Evolutionary conservation across 2,888 invertebrate species (phyloP).

Genomic region (Brachyptera putata): DNA sequence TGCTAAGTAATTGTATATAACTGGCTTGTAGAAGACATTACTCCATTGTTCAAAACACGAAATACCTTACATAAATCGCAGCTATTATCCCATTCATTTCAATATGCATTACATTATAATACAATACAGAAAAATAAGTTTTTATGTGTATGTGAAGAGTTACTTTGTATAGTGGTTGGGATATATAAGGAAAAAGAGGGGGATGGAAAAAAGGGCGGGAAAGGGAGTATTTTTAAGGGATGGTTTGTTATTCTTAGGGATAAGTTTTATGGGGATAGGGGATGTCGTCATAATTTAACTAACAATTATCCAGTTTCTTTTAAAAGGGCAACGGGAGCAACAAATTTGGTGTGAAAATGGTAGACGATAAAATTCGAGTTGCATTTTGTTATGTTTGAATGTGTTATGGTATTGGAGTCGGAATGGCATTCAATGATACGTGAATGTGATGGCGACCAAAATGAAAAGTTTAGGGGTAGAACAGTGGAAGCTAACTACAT

Average conservation of each 20-base stretch:
- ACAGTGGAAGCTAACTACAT: too few relatives aligned
- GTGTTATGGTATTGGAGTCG: not conserved
- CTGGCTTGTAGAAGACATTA: not conserved
- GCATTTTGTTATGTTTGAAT: not conserved
- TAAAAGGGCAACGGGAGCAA: constrained; percentile 10
- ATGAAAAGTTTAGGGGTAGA: too few relatives aligned
- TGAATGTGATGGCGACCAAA: too few relatives aligned
- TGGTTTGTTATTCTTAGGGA: not conserved
- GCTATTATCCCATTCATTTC: constrained; percentile 18
- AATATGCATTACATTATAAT: too few relatives aligned
- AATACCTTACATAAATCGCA: constrained; percentile 6
- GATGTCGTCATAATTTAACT: constrained; percentile 16
- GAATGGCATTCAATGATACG: not conserved
- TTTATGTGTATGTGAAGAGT: too few relatives aligned
- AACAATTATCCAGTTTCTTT: constrained; percentile 18
- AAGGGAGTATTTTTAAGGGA: not conserved
- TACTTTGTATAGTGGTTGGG: too few relatives aligned
- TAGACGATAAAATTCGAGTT: not conserved
- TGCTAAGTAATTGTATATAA: constrained; percentile 7
- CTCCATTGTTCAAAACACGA: not conserved
- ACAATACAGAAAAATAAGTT: not conserved
- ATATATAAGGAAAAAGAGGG: too few relatives aligned
- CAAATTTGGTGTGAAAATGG: constrained; percentile 19
- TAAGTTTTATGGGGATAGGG: not conserved
- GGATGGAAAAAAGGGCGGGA: not conserved